Conservation (phyloP, 2,797 vertebrate species). For the Anomalospiza imberbis region DNA sequence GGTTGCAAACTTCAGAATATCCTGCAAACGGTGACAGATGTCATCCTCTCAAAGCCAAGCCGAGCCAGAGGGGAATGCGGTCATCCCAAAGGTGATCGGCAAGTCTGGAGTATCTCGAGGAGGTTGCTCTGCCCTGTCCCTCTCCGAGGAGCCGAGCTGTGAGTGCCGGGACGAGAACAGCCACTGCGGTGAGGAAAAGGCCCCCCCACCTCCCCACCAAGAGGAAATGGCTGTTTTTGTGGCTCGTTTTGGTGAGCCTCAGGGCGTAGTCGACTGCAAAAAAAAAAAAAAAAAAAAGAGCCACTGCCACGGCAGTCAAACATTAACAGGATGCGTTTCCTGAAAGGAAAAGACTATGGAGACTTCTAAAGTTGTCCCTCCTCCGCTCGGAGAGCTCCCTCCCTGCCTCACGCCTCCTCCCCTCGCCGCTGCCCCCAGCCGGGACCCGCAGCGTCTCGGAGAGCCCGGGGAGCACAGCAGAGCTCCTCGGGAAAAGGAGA, state of each 20-base stretch:
- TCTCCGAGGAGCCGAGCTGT: neutral
- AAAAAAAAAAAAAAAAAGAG: constrained; percentile 68
- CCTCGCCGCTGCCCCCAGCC: neutral
- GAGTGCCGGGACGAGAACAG: constrained; percentile 43
- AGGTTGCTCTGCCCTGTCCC: neutral
- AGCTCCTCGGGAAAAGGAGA: neutral
- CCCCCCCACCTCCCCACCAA: constrained; percentile 55
- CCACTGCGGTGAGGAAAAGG: constrained; percentile 56
- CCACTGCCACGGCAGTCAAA: constrained; percentile 73
- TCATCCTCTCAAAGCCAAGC: constrained; percentile 1
- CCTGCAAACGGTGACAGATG: neutral
- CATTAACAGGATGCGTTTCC: constrained; percentile 98
- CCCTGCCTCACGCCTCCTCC: neutral
- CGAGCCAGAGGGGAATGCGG: neutral
- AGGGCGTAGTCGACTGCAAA: constrained; percentile 79
- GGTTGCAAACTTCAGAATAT: neutral
- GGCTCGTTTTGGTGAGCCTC: constrained; percentile 75
- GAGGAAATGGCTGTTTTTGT: constrained; percentile 82
- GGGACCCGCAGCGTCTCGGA: neutral
- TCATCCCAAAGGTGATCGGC: neutral
- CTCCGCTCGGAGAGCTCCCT: neutral
- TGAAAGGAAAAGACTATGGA: constrained; percentile 85
- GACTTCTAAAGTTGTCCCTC: constrained; percentile 65
- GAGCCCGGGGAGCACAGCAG: neutral
- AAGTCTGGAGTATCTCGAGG: neutral